These are phyloP conservation scores for Tricholauxania praeusta DNA, from an alignment of 2,888 invertebrate species.

Conservation along the genomic window DNA sequence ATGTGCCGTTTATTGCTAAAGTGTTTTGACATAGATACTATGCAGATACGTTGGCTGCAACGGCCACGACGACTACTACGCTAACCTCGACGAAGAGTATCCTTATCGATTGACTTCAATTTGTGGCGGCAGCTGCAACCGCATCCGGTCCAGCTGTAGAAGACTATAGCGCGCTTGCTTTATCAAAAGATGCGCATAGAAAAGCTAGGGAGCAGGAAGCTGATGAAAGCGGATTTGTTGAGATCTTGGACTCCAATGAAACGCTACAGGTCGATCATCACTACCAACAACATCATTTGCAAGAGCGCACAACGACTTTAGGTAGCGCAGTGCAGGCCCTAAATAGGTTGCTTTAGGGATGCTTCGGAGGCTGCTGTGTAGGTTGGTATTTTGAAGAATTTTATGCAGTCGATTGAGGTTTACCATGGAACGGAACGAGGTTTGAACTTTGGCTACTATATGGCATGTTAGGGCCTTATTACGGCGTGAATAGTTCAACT, in stretches of 20 bases:
- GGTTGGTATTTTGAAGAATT: too few species aligned
- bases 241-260: constrained; percentile 28
- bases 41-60: constrained; percentile 61
- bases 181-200: background rate
- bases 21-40: constrained; percentile 69
- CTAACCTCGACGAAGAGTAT: constrained; percentile 53
- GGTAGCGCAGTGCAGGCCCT: constrained; percentile 60
- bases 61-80: constrained; percentile 42
- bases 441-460: too few species aligned
- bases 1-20: constrained; percentile 68
- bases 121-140: constrained; percentile 56
- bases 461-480: too few species aligned
- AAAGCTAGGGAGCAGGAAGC: background rate
- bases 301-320: constrained; percentile 49
- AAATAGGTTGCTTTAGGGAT: constrained; percentile 53
- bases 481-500: too few species aligned
- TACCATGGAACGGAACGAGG: too few species aligned
- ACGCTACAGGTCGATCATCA: background rate
- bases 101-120: constrained; percentile 67
- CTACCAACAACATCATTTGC: background rate
- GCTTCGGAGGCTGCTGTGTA: background rate
- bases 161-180: background rate
- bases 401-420: too few species aligned
- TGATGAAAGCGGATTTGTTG: constrained; percentile 22
- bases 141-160: constrained; percentile 40